phyloP scores from a whole-genome alignment of 2,797 vertebrate genomes.

The Phalanger gymnotis region DNA sequence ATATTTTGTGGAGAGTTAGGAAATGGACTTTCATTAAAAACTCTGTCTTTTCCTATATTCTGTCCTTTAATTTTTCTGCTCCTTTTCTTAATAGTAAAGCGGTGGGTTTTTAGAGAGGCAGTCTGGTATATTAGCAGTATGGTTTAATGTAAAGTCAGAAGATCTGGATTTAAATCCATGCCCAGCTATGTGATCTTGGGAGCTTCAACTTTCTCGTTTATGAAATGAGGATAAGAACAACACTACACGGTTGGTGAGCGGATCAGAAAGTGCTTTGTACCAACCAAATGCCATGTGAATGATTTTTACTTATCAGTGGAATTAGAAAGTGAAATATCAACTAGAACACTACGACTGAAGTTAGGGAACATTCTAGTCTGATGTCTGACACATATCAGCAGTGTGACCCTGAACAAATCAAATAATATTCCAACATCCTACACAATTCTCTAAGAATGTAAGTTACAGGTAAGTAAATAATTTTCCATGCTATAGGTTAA shows the following conservation, averaged over 20 bases:
- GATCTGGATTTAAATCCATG: background rate
- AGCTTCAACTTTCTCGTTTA: background rate
- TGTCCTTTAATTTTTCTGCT: background rate
- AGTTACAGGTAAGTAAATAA: background rate
- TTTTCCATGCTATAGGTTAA: background rate
- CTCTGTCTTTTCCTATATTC: background rate
- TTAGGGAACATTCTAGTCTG: background rate
- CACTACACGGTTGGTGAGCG: background rate
- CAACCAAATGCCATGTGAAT: background rate
- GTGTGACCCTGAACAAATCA: background rate
- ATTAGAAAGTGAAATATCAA: background rate
- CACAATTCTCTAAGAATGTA: background rate
- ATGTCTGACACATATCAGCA: background rate
- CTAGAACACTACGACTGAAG: background rate
- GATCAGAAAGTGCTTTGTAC: background rate
- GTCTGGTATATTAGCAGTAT: background rate
- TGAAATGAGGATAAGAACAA: background rate
- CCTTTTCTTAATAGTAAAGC: background rate
- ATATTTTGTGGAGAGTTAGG: conserved; percentile 36
- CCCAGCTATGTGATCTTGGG: background rate
- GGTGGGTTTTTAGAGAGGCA: background rate
- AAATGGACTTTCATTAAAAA: conserved; percentile 14
- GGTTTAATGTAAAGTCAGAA: background rate
- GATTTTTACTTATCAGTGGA: background rate
- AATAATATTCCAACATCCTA: background rate